These are phyloP conservation scores for Coptodon rendalli DNA, from an alignment of 2,113 vertebrate genomes.

Conservation along the genomic window DNA sequence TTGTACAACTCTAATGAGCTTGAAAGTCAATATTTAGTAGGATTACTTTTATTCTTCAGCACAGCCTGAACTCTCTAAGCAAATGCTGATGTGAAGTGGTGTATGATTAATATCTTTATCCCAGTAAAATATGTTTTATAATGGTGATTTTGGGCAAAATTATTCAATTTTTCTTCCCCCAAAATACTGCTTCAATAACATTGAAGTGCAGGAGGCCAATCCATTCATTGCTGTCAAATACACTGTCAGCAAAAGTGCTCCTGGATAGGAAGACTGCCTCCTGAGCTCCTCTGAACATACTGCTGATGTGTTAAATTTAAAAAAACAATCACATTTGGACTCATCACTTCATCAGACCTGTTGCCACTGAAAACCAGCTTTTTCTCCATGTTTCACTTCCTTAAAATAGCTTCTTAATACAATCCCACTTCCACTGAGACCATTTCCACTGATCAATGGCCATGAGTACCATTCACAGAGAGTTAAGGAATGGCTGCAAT, in stretches of 20 bases:
- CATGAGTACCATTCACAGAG: fast-evolving
- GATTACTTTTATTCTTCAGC: not conserved
- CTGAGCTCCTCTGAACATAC: not conserved
- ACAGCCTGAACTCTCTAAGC: not conserved
- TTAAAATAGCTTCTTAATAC: not conserved
- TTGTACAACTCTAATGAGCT: not conserved
- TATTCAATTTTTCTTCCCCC: fast-evolving
- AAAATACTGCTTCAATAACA: not conserved
- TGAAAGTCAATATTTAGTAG: not conserved
- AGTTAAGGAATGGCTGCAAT: not conserved
- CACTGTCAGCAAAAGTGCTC: not conserved
- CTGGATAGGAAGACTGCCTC: not conserved
- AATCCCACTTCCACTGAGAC: not conserved
- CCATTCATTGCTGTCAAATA: not conserved
- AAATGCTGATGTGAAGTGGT: not conserved
- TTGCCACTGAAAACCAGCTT: not conserved
- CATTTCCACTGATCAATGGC: not conserved
- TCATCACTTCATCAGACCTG: not conserved
- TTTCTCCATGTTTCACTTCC: not conserved
- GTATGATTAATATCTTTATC: not conserved
- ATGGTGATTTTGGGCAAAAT: not conserved
- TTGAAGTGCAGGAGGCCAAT: not conserved
- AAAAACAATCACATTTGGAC: not conserved
- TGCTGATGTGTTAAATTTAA: not conserved
- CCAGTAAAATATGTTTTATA: not conserved